Evolutionary conservation across 2,797 vertebrate species (phyloP).

Genomic region (Acipenser transmontanus): DNA sequence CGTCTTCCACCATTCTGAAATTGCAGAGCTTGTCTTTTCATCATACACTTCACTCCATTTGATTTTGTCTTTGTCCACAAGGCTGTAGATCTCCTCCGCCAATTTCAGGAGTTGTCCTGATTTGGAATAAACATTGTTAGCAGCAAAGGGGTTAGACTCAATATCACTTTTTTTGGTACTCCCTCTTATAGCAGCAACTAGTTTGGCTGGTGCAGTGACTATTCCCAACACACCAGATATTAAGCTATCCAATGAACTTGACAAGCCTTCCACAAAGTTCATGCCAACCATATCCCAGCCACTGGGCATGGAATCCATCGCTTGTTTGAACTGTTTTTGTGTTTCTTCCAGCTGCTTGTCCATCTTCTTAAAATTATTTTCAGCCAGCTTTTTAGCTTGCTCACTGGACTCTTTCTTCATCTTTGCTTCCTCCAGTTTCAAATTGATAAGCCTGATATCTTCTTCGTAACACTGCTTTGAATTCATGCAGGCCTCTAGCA

Average conservation of each 20-base stretch:
- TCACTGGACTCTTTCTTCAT: no score
- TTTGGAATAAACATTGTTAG: constrained; percentile 10
- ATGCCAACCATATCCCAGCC: constrained; percentile 17
- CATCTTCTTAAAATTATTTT: not conserved
- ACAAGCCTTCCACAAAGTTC: constrained; percentile 4
- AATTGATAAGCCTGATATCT: no score
- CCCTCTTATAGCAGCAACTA: not conserved
- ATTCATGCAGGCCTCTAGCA: no score
- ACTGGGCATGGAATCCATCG: constrained; percentile 21
- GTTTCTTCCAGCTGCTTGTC: constrained; percentile 4
- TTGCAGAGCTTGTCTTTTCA: not conserved
- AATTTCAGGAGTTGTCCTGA: not conserved
- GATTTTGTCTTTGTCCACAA: constrained; percentile 15
- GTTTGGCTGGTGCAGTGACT: not conserved
- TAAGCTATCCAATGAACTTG: not conserved
- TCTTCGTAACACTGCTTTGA: no score
- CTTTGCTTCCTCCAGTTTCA: no score
- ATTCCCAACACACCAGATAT: not conserved
- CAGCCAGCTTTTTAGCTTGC: no score
- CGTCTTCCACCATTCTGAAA: not conserved
- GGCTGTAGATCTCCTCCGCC: not conserved
- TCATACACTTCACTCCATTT: constrained; percentile 17
- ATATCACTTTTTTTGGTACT: not conserved
- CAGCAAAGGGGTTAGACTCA: not conserved
- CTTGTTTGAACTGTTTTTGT: not conserved